These are phyloP conservation scores for Drosophila picticornis DNA, from an alignment of 2,888 invertebrate species.

Conservation along the genomic window DNA sequence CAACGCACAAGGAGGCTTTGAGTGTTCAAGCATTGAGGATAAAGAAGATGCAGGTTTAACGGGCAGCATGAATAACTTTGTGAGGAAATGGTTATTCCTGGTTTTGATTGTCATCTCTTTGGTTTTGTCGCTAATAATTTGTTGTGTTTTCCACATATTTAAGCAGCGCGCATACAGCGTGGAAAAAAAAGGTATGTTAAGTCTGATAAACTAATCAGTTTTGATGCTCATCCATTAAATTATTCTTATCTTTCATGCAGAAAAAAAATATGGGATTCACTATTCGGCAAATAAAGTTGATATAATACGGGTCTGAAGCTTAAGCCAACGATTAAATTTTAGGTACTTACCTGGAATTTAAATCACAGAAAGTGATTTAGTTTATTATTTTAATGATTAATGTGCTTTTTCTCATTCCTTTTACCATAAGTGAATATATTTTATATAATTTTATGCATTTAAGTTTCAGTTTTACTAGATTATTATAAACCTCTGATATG, in stretches of 20 bases:
- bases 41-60: constrained; percentile 2
- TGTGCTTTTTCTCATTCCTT: neutral
- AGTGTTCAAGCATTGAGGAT: constrained; percentile 14
- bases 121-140: constrained; percentile 42
- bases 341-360: neutral
- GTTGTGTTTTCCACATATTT: constrained; percentile 38
- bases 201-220: no score
- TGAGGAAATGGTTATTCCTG: constrained; percentile 31
- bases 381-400: neutral
- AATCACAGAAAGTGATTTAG: neutral
- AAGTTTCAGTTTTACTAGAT: neutral
- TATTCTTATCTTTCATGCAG: constrained; percentile 25
- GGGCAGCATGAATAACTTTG: constrained; percentile 1
- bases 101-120: constrained; percentile 14
- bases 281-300: constrained; percentile 54
- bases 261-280: constrained; percentile 52
- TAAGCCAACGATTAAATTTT: neutral
- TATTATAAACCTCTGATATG: neutral
- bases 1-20: constrained; percentile 21
- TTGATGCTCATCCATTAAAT: neutral
- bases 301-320: constrained; percentile 51
- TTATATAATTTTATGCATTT: neutral
- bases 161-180: constrained; percentile 48
- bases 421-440: neutral
- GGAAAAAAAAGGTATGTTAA: constrained; percentile 49